Conservation (phyloP, 2,113 vertebrate species). For the Copsychus sechellarum region DNA sequence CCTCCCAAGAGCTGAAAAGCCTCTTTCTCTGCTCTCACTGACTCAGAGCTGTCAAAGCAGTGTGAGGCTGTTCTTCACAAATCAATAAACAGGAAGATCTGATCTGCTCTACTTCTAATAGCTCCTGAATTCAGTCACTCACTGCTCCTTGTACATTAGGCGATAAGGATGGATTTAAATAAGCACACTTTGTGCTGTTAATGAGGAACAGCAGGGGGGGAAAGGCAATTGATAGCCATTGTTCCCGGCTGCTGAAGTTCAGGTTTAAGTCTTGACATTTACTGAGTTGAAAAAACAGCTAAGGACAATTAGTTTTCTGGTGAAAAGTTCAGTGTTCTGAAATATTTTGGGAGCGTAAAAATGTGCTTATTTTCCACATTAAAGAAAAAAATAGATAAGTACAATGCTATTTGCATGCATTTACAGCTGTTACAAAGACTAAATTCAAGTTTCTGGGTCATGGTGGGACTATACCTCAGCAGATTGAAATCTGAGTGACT, state of each 20-base stretch:
- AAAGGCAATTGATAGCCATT: not conserved
- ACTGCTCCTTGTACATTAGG: not conserved
- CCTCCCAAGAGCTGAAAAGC: constrained; percentile 55
- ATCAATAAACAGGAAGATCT: constrained; percentile 62
- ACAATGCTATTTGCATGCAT: not conserved
- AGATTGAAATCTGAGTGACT: constrained; percentile 50
- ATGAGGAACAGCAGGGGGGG: constrained; percentile 5
- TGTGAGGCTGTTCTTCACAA: constrained; percentile 37
- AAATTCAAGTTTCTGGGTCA: constrained; percentile 50
- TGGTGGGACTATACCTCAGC: constrained; percentile 12
- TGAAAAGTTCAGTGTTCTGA: not conserved
- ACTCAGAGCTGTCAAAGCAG: constrained; percentile 38
- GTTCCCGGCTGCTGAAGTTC: not conserved
- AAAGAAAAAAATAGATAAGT: not conserved
- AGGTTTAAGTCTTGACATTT: not conserved
- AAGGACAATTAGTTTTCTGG: not conserved
- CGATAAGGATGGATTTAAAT: constrained; percentile 49
- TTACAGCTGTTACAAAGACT: constrained; percentile 42
- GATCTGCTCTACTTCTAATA: constrained; percentile 8
- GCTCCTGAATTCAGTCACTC: not conserved
- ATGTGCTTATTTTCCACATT: not conserved
- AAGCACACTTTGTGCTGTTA: constrained; percentile 9
- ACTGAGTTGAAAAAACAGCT: not conserved
- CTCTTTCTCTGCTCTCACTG: constrained; percentile 50
- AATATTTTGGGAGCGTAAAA: not conserved